Evolutionary conservation across 1,140 invertebrate species (phyloP), one percentile per base, ranked within the genome.

Genomic region (Dreissena rostriformis): DNA sequence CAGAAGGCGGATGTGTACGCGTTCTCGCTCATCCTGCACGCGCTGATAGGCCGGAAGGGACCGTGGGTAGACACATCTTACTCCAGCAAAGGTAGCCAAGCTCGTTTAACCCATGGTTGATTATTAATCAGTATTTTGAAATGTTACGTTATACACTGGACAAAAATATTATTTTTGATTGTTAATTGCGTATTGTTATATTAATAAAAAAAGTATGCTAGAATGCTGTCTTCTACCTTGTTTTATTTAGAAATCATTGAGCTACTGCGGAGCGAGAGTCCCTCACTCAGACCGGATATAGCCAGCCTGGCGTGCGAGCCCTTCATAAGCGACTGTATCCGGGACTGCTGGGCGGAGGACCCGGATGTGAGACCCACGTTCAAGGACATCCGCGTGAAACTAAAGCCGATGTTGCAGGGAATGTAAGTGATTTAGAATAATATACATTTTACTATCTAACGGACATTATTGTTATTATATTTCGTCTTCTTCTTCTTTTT

Each of bases 1-100:
- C 97, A 96, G 72, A 97, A 98, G 93, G 97, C 96, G 7, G 98
- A 99, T 93, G 96, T 99, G 19, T 99, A 99, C 92, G 97, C 98
- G 28, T 99, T 99, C 94, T 97, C 96, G 53, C 97, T 99, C 85
- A 98, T 99, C 89, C 94, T 99, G 71, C 91, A 91, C 82, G 93
- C 93, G 72, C 90, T 93, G 28, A 84, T 91, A 71, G 87, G 88
- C 0, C 72, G 88, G 24, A 81, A 88, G 0, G 91, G 91, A n/a
- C 93, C 93, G 0, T 93, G 92, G 91, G 92, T 90, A 52, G 82
- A 88, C 7, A 88, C 75, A 0, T 71, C 89, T 8, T 63, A 89
- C 11, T 77, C 89, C 5, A 66, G 83, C 6, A 86, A 78, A 90
- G 92, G 93, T 93, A 78, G 39, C 39, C 39, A 39, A 39, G 39